Evolutionary conservation across 2,113 vertebrate genomes (phyloP).

Genomic region (Speoplatyrhinus poulsoni): DNA sequence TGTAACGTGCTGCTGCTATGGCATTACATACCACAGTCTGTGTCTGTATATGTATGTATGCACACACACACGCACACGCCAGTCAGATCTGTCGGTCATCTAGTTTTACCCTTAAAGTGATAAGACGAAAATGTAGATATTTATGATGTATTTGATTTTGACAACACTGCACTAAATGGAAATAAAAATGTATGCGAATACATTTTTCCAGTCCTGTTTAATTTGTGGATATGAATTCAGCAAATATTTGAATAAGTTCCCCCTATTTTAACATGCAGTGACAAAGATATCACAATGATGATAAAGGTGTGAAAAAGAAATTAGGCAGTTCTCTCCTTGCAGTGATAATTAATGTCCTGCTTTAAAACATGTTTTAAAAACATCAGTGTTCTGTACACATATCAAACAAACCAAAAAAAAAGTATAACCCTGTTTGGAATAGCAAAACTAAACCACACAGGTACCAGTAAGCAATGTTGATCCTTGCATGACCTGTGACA

Average conservation of each 20-base stretch:
- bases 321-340: constrained; percentile 57
- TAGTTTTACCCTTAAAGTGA: not conserved
- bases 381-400: constrained; percentile 67
- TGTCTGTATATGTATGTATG: too few relatives aligned
- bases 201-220: constrained; percentile 70
- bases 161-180: not conserved
- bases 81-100: not conserved
- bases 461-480: not conserved
- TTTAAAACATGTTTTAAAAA: constrained; percentile 33
- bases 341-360: constrained; percentile 56
- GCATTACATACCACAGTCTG: not conserved
- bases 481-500: not conserved
- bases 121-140: not conserved
- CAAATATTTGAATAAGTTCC: constrained; percentile 68
- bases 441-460: not conserved
- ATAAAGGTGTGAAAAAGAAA: constrained; percentile 46
- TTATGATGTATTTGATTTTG: not conserved
- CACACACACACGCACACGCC: too few relatives aligned
- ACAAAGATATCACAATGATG: constrained; percentile 57
- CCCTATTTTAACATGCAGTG: constrained; percentile 75
- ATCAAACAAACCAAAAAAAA: constrained; percentile 58
- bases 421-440: constrained; percentile 25
- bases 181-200: constrained; percentile 16
- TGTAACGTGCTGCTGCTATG: not conserved
- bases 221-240: constrained; percentile 70